phyloP scores from a whole-genome alignment of 2,797 vertebrate genomes.

The Falco concolor region DNA sequence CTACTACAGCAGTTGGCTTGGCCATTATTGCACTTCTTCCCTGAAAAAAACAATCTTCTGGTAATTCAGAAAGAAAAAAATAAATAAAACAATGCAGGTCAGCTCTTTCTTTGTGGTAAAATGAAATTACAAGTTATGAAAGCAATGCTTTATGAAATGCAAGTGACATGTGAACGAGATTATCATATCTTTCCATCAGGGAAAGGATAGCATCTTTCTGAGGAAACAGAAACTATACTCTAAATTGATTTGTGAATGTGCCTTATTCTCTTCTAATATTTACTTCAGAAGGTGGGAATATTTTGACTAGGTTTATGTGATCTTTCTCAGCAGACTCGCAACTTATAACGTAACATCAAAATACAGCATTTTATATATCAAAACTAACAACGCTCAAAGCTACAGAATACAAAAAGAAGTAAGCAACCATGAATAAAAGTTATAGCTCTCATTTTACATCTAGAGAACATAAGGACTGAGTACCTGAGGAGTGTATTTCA shows the following conservation, averaged over 20 bases:
- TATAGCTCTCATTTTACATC: not conserved
- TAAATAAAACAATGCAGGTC: not conserved
- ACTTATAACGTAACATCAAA: not conserved
- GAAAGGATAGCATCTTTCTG: not conserved
- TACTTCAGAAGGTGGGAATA: not conserved
- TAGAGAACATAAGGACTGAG: not conserved
- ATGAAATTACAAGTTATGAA: not conserved
- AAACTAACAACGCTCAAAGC: not conserved
- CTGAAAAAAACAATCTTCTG: not conserved
- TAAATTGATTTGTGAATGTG: not conserved
- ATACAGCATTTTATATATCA: not conserved
- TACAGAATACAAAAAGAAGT: not conserved
- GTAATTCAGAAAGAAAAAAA: not conserved
- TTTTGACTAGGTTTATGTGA: not conserved
- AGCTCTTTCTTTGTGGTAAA: not conserved
- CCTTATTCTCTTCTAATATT: not conserved
- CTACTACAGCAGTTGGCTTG: not conserved
- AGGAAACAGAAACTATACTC: not conserved
- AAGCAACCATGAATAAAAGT: not conserved
- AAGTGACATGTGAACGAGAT: not conserved
- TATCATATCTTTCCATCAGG: not conserved
- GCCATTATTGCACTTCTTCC: not conserved
- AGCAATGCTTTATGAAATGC: not conserved
- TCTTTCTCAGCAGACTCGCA: not conserved
- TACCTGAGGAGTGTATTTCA: not conserved